Percentiles rank a stretch among this genome's conserved stretches.
Evolutionary conservation across 2,113 vertebrate genomes (phyloP).

Genomic region (Psammodynastes pulverulentus): DNA sequence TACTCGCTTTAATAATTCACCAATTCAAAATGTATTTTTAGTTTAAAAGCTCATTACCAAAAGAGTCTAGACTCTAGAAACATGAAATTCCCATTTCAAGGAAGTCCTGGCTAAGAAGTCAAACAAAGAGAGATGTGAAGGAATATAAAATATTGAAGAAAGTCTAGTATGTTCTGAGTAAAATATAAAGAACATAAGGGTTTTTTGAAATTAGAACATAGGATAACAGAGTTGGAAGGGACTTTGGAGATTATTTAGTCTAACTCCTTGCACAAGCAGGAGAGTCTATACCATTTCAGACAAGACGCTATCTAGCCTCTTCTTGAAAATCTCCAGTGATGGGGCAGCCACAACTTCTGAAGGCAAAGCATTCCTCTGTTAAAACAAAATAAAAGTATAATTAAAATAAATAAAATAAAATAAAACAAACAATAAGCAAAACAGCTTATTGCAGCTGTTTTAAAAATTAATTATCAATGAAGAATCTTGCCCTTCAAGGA

Average conservation of each 20-base stretch:
- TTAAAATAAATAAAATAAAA: neutral
- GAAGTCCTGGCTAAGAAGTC: constrained; percentile 48
- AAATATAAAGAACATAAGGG: constrained; percentile 73
- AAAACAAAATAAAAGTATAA: neutral
- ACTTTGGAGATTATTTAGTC: neutral
- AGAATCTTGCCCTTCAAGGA: constrained; percentile 75
- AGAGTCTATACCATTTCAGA: neutral
- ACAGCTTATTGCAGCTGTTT: constrained; percentile 70
- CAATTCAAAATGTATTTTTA: constrained; percentile 58
- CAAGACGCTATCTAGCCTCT: neutral
- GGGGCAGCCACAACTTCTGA: neutral
- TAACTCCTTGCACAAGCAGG: neutral
- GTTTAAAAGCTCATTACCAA: constrained; percentile 63
- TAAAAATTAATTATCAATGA: constrained; percentile 81
- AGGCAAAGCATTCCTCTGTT: neutral
- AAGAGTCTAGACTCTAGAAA: constrained; percentile 62
- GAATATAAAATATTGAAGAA: constrained; percentile 75
- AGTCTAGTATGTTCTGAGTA: constrained; percentile 76
- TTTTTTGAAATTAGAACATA: neutral
- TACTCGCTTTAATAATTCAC: constrained; percentile 67
- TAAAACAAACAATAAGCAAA: neutral
- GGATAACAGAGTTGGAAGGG: neutral
- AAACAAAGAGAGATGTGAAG: constrained; percentile 68
- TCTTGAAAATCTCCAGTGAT: neutral
- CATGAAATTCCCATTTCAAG: constrained; percentile 63